These are phyloP conservation scores for Pseudomyrmex cubaensis DNA, from an alignment of 1,140 invertebrate genomes.

Conservation along the genomic window DNA sequence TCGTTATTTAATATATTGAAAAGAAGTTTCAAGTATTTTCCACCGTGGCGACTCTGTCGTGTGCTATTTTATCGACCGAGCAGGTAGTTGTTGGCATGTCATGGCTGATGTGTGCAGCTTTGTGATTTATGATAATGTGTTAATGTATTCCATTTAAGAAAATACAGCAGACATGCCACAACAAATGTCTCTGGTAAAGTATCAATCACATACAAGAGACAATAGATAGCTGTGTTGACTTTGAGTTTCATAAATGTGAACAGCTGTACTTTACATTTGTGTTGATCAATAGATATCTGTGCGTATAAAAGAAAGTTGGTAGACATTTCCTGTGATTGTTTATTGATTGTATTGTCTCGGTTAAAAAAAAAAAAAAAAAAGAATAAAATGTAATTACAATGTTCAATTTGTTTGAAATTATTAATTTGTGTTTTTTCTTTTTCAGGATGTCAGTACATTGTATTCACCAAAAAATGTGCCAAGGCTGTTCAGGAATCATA, in stretches of 20 bases:
- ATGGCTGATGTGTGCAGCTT: slow-evolving; percentile 68
- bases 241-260: neutral
- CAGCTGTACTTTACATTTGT: slow-evolving; percentile 8
- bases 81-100: slow-evolving; percentile 63
- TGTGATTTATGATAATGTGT: slow-evolving; percentile 59
- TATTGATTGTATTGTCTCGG: too few relatives aligned
- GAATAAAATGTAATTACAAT: too few relatives aligned
- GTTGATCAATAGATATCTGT: slow-evolving; percentile 30
- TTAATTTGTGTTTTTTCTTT: slow-evolving; percentile 35
- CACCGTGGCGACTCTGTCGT: slow-evolving; percentile 61
- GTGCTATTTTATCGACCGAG: slow-evolving; percentile 66
- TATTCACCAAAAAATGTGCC: slow-evolving; percentile 43
- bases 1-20: neutral
- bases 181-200: slow-evolving; percentile 47
- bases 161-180: slow-evolving; percentile 16
- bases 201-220: neutral
- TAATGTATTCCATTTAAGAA: slow-evolving; percentile 49
- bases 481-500: slow-evolving; percentile 73
- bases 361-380: too few relatives aligned
- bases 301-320: too few relatives aligned
- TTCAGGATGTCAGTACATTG: neutral
- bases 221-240: neutral
- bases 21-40: slow-evolving; percentile 34
- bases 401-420: neutral
- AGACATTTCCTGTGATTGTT: too few relatives aligned